Evolutionary conservation across 2,888 invertebrate genomes (phyloP).

Genomic region (Spisula solida): DNA sequence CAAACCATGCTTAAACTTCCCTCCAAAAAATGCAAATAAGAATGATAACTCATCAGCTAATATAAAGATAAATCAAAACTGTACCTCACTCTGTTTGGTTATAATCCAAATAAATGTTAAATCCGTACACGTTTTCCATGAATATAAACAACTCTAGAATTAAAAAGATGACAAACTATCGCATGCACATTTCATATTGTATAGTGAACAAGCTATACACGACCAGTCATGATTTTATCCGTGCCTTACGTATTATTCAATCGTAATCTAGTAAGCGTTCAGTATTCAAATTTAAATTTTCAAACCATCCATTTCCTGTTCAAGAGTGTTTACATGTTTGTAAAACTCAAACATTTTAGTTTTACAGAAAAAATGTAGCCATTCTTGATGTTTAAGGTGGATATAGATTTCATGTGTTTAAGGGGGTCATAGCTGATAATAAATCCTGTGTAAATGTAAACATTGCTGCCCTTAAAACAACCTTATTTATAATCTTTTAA

Average conservation of each 20-base stretch:
- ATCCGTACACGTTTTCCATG: not conserved
- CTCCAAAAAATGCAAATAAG: too few species aligned
- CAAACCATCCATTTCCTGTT: constrained; percentile 4
- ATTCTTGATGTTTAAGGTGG: not conserved
- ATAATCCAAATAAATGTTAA: too few species aligned
- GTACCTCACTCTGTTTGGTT: too few species aligned
- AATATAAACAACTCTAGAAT: not conserved
- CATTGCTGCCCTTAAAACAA: constrained; percentile 7
- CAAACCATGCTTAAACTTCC: too few species aligned
- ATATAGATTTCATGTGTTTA: not conserved
- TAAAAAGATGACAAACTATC: not conserved
- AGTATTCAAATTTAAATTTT: not conserved
- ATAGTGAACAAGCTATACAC: not conserved
- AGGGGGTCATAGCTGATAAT: constrained; percentile 13
- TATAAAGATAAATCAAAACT: too few species aligned
- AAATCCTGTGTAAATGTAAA: not conserved
- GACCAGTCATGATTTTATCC: not conserved
- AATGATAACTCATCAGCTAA: too few species aligned
- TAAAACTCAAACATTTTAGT: not conserved
- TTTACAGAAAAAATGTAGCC: constrained; percentile 1
- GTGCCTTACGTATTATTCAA: not conserved
- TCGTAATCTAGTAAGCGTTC: not conserved
- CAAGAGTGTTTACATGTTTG: constrained; percentile 4
- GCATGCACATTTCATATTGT: not conserved
- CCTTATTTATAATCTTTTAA: constrained; percentile 7